Evolutionary conservation across 2,113 vertebrate species (phyloP), one percentile per base, ranked within the genome.

Genomic region (Sarotherodon lohbergeri): DNA sequence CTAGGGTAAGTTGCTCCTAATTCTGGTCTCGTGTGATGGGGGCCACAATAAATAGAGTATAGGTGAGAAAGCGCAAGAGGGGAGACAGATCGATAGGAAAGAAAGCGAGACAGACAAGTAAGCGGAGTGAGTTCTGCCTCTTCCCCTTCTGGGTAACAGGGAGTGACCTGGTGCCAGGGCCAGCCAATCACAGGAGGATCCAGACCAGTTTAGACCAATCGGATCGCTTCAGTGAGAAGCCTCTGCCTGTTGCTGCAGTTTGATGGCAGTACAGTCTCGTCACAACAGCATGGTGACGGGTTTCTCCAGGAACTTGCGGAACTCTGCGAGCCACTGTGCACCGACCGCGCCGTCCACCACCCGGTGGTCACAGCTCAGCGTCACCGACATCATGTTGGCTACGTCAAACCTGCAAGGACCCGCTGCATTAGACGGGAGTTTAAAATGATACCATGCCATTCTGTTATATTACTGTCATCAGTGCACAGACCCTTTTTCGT

Each of bases 321-420:
- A 99, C 88, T 98, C 98, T 9, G 97, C 97, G 59, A 99, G 97
- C 98, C 98, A 99, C 96, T 98, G 98, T 2, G 98, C 98, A 39
- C 98, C 98, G 36, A 99, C 97, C 1, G 98, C 98, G 73, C 98
- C 98, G 2, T 99, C 98, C 66, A 99, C 98, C 73, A 98, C 98
- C 17, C 98, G 96, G 82, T 99, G 98, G 90, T 99, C 98, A 88
- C 98, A 99, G 91, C 98, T 99, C 84, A 99, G 97, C 0, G 99
- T 99, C 83, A 99, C 99, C 0, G 99, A 97, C 98, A 99, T 99
- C 94, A 99, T 52, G 54, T 91, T 98, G 93, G 97, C 97, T 73
- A 99, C 98, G 1, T 98, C 98, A 71, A 99, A 99, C 86, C 99
- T 99, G 94, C 11, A 80, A 56, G 55, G 7, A 55, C 4, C 39